Percentiles rank a stretch among this genome's conserved stretches.
These are phyloP conservation scores for Willowsia nigromaculata DNA, from an alignment of 2,888 invertebrate species.

Conservation along the genomic window DNA sequence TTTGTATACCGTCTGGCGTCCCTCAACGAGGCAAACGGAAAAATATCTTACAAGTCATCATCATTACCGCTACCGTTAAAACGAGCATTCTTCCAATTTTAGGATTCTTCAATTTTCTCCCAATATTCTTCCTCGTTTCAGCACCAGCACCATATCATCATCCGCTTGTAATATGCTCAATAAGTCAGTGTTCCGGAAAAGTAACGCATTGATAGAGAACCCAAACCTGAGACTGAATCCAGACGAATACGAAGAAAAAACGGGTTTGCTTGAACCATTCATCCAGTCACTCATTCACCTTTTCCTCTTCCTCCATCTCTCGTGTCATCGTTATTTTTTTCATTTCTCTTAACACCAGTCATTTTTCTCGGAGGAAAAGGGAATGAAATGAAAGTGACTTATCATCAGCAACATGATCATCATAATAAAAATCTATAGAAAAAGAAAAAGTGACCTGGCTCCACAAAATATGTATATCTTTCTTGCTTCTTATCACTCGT, in stretches of 20 bases:
- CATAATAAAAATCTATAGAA: conserved; percentile 13
- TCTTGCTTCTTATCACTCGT: too few relatives aligned
- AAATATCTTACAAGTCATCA: conserved; percentile 24
- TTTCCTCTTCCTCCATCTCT: neutral
- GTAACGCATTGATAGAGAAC: neutral
- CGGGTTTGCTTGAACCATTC: neutral
- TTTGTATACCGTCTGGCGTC: too few relatives aligned
- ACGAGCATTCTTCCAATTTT: conserved; percentile 1
- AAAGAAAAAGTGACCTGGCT: neutral
- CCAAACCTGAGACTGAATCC: neutral
- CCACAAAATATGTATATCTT: neutral
- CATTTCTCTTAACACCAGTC: neutral
- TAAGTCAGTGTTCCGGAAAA: neutral
- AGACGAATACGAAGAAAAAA: neutral
- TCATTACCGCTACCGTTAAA: conserved; percentile 29
- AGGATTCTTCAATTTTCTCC: neutral
- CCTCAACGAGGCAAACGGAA: too few relatives aligned
- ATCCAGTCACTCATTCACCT: conserved; percentile 13
- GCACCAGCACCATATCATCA: neutral
- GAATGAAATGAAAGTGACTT: conserved; percentile 38
- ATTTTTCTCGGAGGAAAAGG: neutral
- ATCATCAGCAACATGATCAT: conserved; percentile 20
- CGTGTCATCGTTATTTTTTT: conserved; percentile 23
- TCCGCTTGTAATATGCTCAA: neutral
- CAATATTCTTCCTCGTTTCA: neutral